Base-by-base conservation (phyloP, 2,888 invertebrate species). In the Scaeva pyrastri region DNA sequence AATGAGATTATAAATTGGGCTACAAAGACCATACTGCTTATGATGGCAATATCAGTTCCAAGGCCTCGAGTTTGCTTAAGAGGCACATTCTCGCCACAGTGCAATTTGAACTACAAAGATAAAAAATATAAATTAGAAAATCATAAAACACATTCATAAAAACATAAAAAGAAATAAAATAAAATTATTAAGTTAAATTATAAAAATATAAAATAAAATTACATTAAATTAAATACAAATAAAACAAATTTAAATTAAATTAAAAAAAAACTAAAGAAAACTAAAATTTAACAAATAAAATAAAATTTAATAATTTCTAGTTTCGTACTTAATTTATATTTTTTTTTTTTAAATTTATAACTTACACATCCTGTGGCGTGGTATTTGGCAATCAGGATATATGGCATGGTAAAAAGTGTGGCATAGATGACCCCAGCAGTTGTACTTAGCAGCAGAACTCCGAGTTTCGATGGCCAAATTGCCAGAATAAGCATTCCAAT, bases 41-140 rank as follows among this genome's bases (percentile, higher is more conserved):
- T 92, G 41, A 93, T 93, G 74, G 93, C 93, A 71, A 93, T 90
- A 89, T 93, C 93, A 1, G 93, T 93, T 48, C 93, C 93, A 58
- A 93, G 88, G 1, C 93, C 93, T 39, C 93, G 91, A n/a, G 89
- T 88, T 73, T 92, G 91, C 52, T 92, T 92, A 36, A 92, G 74
- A 0, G 91, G 91, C n/a, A 92, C 89, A 39, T 90, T 91, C 87
- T 91, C 92, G 4, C 92, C 92, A 62, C 91, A 89, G 12, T 88
- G 90, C 2, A 91, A 83, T 71, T 90, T 90, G 83, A 93, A 92
- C 93, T 93, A 77, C 2, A 88, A 88, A 7, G 11, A 26, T 14
- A 43, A 16, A 16, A 48, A 48, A 48, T 19, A 19, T 19, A 19
- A 19, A 16, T 10, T 48, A 10, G 10, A 16, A 16, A 14, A 48